Percentiles rank a stretch among this genome's conserved stretches.
Evolutionary conservation across 1,140 invertebrate genomes (phyloP).

Genomic region (Globodera ellingtonae): DNA sequence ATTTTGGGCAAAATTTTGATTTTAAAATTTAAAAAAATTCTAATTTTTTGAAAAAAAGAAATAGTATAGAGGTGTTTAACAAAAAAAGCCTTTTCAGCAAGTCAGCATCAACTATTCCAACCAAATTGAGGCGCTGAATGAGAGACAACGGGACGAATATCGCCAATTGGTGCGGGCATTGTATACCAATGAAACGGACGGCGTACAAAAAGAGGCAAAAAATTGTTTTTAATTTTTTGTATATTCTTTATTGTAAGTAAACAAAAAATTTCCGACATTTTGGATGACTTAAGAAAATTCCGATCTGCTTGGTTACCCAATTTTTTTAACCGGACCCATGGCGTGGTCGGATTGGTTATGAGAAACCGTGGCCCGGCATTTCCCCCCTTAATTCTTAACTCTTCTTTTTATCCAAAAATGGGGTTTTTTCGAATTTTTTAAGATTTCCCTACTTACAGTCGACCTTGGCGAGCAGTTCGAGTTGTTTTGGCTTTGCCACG

Average conservation of each 20-base stretch:
- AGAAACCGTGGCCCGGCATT: not conserved
- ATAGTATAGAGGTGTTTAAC: no score
- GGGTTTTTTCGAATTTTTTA: not conserved
- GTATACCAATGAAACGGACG: not conserved
- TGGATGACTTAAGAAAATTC: conserved; percentile 2
- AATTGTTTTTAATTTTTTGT: not conserved
- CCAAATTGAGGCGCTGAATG: conserved; percentile 49
- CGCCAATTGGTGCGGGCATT: conserved; percentile 28
- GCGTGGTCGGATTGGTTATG: not conserved
- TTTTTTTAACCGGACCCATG: no score
- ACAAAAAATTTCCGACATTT: not conserved
- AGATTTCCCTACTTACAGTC: no score
- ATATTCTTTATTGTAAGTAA: not conserved
- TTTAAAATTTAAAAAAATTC: no score
- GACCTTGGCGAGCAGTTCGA: not conserved
- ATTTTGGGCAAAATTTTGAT: no score
- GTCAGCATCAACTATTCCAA: conserved; percentile 44
- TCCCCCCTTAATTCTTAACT: not conserved
- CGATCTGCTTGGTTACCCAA: no score
- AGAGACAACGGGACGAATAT: conserved; percentile 38
- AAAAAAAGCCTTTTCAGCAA: conserved; percentile 27
- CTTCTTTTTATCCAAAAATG: not conserved
- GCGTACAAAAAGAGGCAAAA: conserved; percentile 20
- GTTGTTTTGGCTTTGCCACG: not conserved
- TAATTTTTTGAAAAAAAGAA: no score